Conservation (phyloP, 2,888 invertebrate species). For the Acleris emargana region DNA sequence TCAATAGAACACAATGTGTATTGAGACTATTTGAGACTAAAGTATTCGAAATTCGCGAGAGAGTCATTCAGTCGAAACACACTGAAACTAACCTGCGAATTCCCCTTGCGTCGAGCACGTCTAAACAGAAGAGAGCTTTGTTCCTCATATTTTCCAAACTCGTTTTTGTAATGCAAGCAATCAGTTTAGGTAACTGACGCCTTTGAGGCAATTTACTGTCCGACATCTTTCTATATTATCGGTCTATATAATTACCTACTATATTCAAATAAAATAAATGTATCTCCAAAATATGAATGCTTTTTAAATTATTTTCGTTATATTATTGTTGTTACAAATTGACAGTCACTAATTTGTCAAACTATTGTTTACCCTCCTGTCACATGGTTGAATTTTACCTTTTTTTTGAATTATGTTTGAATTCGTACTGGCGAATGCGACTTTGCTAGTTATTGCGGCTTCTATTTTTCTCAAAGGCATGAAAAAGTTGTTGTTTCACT, state of each 20-base stretch:
- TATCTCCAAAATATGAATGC: constrained; percentile 1
- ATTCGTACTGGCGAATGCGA: background rate
- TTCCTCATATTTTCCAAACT: constrained; percentile 71
- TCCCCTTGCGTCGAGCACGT: constrained; percentile 67
- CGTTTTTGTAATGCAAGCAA: constrained; percentile 73
- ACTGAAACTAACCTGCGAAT: constrained; percentile 60
- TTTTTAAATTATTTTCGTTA: background rate
- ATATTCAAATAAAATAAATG: constrained; percentile 16
- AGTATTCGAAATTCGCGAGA: background rate
- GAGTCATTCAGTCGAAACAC: background rate
- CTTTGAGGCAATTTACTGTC: constrained; percentile 42
- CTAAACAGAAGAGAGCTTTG: constrained; percentile 61
- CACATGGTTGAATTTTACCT: too few relatives aligned
- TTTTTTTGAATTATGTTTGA: background rate
- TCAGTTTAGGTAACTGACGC: constrained; percentile 67
- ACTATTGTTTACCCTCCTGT: too few relatives aligned
- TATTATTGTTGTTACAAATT: constrained; percentile 1
- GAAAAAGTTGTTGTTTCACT: background rate
- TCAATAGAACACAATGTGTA: too few relatives aligned
- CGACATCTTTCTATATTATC: constrained; percentile 19
- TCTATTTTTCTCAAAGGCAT: constrained; percentile 7
- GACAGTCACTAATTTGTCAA: too few relatives aligned
- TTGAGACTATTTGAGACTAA: too few relatives aligned
- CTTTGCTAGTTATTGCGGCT: background rate
- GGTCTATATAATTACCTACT: background rate